phyloP scores from a whole-genome alignment of 2,113 vertebrate species.

The Turnix velox region DNA sequence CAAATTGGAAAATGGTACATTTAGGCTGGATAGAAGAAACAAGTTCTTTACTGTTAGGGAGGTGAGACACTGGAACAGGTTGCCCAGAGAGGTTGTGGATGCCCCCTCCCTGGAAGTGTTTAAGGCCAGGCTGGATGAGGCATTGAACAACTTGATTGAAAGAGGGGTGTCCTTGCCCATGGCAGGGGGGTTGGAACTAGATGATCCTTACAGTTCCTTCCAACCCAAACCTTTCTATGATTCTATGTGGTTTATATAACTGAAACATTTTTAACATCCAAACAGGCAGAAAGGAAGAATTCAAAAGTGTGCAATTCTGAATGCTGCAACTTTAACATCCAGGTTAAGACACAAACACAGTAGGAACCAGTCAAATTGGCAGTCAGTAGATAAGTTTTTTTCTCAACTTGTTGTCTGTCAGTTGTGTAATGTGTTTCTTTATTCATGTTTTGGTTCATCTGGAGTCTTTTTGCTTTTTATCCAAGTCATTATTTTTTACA shows the following conservation, averaged over 20 bases:
- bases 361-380: neutral
- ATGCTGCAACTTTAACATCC: neutral
- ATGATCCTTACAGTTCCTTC: too few species aligned
- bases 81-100: too few species aligned
- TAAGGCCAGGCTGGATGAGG: too few species aligned
- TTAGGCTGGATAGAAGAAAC: too few species aligned
- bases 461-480: neutral
- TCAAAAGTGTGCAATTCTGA: neutral
- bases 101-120: too few species aligned
- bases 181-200: too few species aligned
- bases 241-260: neutral
- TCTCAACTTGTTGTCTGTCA: conserved; percentile 18
- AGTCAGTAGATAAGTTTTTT: neutral
- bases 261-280: neutral
- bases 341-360: neutral
- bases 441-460: neutral
- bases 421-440: neutral
- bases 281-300: neutral
- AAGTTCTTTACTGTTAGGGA: too few species aligned
- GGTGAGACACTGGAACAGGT: too few species aligned
- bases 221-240: too few species aligned
- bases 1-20: too few species aligned
- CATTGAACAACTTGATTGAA: too few species aligned
- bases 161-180: too few species aligned
- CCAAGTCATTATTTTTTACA: neutral